Conservation (phyloP, 1,140 invertebrate species). For the Caenorhabditis latens region DNA sequence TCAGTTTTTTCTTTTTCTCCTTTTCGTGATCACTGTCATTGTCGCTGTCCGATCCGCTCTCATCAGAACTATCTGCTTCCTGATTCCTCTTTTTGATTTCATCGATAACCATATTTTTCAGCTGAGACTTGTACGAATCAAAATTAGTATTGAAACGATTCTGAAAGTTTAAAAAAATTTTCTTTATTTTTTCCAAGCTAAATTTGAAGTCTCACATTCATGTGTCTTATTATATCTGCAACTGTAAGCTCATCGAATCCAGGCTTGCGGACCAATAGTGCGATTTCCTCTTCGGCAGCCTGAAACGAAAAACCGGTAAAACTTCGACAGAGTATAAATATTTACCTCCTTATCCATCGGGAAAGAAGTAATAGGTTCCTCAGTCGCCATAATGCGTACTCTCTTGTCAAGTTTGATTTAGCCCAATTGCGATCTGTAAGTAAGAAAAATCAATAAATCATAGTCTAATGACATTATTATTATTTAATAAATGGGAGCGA, state of each 20-base stretch:
- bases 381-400: not conserved
- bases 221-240: constrained; percentile 6
- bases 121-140: not conserved
- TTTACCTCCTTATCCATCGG: constrained; percentile 37
- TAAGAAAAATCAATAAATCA: constrained; percentile 35
- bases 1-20: too few species aligned
- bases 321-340: not conserved
- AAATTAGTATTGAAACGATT: constrained; percentile 33
- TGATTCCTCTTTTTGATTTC: constrained; percentile 2
- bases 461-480: not conserved
- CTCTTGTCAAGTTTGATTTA: constrained; percentile 8
- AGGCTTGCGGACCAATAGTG: constrained; percentile 16
- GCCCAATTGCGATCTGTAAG: constrained; percentile 10
- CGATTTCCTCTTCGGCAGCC: constrained; percentile 45
- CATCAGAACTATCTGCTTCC: not conserved
- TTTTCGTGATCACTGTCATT: not conserved
- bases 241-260: not conserved
- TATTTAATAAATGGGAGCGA: not conserved
- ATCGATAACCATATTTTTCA: constrained; percentile 14
- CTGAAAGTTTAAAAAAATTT: not conserved
- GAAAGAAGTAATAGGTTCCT: not conserved
- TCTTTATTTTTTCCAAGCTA: not conserved
- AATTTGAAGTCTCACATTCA: not conserved
- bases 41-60: not conserved
- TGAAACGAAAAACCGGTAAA: not conserved